Evolutionary conservation across 2,797 vertebrate species (phyloP), one percentile per base, ranked within the genome.

Genomic region (Tragopan temminckii): DNA sequence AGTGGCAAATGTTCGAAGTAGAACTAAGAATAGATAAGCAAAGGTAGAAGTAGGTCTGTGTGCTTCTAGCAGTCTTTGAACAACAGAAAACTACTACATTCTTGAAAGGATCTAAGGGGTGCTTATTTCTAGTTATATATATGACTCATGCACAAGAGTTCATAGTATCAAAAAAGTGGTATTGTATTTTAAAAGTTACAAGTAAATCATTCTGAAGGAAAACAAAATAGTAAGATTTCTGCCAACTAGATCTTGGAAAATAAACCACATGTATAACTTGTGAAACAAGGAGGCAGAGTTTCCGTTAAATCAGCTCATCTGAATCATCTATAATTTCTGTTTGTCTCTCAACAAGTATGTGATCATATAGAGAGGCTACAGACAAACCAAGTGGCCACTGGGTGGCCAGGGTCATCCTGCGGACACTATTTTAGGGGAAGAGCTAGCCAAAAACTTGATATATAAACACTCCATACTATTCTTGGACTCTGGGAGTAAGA

Each of bases 181-280:
- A 80, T 15, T 71, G 48, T 71, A 64, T 69, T 90, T 77, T 67
- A 81, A 43, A 70, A 76, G 36, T 7, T 50, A 5, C 13, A 80
- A 88, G 31, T 57, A 77, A 90, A 85, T 45, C 35, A 57, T 68
- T 55, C 58, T 67, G 64, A 35, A 87, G 36, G 19, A 87, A 67
- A 61, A 89, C 50, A 83, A 74, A 88, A 86, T 16, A 81, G 57
- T 55, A 59, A 11, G 2, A 69, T 48, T 29, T 80, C 48, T 61
- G 61, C 29, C 86, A 69, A 33, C 2, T 7, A 64, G 40, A 85
- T 87, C 83, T 83, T 83, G 43, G 83, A 88, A 96, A 94, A 90
- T 53, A 67, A 83, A 57, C 50, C 5, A 20, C 77, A 63, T 7
- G 71, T 62, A 59, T 7, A 77, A 52, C 33, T 87, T 77, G 71